Conservation (phyloP, 2,797 vertebrate genomes). For the Macropodus opercularis region DNA sequence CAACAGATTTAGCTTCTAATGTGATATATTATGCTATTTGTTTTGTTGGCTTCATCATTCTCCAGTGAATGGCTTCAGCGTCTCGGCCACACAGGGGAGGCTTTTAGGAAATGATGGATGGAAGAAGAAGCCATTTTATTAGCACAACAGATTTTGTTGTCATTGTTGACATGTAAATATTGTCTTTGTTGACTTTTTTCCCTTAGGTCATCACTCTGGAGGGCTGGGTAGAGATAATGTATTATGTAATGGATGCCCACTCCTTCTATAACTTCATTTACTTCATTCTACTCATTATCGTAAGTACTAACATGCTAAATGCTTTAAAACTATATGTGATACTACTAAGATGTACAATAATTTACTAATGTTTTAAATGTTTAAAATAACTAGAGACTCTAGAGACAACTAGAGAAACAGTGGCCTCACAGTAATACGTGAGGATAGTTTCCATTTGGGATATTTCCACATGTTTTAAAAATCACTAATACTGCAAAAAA, state of each 20-base stretch:
- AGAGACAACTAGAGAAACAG: no score
- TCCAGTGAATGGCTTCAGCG: no score
- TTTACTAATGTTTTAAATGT: no score
- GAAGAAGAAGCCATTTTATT: no score
- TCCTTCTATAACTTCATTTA: conserved; percentile 99
- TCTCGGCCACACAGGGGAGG: no score
- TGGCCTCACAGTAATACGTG: no score
- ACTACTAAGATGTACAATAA: neutral
- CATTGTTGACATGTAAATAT: neutral
- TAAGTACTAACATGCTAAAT: conserved; percentile 79
- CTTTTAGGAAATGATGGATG: no score
- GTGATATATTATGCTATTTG: no score
- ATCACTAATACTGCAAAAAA: conserved; percentile 26
- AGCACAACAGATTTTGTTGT: neutral
- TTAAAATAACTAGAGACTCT: neutral
- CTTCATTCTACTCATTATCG: conserved; percentile 98
- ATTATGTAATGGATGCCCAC: conserved; percentile 98
- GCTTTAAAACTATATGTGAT: neutral
- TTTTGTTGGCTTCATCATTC: no score
- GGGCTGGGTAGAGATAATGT: conserved; percentile 99
- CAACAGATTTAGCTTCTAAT: no score
- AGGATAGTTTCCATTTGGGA: no score
- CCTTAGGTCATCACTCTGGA: conserved; percentile 96
- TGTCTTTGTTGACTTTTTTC: neutral
- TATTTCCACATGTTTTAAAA: no score